Base-by-base conservation (phyloP, 2,113 vertebrate species). In the Paraplagusia blochii region DNA sequence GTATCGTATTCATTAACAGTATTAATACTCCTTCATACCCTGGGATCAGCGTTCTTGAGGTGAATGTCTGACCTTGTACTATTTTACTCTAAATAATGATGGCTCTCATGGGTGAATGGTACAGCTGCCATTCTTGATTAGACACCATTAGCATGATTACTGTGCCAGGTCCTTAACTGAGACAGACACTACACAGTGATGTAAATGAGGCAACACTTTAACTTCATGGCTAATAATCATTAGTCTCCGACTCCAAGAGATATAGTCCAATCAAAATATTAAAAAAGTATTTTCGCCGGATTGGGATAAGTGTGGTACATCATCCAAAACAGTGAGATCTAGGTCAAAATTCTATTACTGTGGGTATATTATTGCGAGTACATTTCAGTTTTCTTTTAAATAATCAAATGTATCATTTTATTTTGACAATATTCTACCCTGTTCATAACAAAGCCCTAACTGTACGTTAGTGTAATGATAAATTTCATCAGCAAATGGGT, bases 111-210 rank as follows among this genome's bases (percentile, higher is more conserved):
- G 74, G 84, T 72, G 63, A 80, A 69, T 77, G 69, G 69, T 56
- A 68, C 77, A 77, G 75, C 85, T 89, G 66, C 79, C 75, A 83
- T 63, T 50, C 72, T 79, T 80, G 71, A 83, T 89, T 84, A 88
- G 72, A 47, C 69, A 76, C 79, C 80, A 86, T 79, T 88, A 76
- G 69, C 81, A 51, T 83, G 71, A 90, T 87, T 83, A 65, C 63
- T 13, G 4, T 40, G 38, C 5, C 36, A 3, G 36, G 9, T 39
- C 50, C 49, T 69, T 48, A 69, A 69, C 33, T 33, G 39, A 56
- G 52, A 63, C 44, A 48, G 44, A 57, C 56, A 55, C 45, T 44
- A 50, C 74, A 36, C 65, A 66, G 56, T 50, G 53, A 63, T 43
- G 59, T 53, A 39, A 69, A 29, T 61, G 61, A 58, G 12, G 77